Conservation (phyloP, 1,140 invertebrate genomes). For the Phthorimaea operculella region DNA sequence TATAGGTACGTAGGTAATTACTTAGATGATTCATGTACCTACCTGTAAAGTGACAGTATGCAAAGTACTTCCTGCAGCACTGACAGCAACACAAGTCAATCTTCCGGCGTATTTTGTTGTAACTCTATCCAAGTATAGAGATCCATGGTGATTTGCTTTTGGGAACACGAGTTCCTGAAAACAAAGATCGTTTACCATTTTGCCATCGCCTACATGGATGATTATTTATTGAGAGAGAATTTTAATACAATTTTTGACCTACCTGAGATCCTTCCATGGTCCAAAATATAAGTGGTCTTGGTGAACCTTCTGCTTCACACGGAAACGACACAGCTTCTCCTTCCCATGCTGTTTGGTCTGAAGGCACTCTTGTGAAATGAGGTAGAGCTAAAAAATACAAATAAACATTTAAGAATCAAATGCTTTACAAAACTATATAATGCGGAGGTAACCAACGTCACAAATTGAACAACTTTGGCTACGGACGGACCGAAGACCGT, state of each 20-base stretch:
- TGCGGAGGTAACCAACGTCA: neutral
- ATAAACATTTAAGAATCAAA: too few relatives aligned
- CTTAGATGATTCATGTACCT: too few relatives aligned
- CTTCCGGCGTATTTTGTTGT: slow-evolving; percentile 49
- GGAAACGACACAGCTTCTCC: slow-evolving; percentile 87
- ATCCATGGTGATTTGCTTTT: slow-evolving; percentile 43
- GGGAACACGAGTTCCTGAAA: slow-evolving; percentile 53
- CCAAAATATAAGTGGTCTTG: slow-evolving; percentile 90
- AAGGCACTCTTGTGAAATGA: slow-evolving; percentile 85
- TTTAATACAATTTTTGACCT: neutral
- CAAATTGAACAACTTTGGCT: neutral
- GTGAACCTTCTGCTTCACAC: slow-evolving; percentile 91
- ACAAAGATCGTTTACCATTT: neutral
- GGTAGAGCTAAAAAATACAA: slow-evolving; percentile 79
- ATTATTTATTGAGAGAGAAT: neutral
- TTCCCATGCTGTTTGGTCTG: slow-evolving; percentile 83
- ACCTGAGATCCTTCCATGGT: slow-evolving; percentile 77
- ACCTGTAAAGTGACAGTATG: slow-evolving; percentile 58
- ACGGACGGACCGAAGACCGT: too few relatives aligned
- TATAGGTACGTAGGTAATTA: too few relatives aligned
- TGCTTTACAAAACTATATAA: slow-evolving; percentile 7
- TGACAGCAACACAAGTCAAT: slow-evolving; percentile 56
- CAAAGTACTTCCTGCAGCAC: slow-evolving; percentile 54
- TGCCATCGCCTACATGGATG: neutral
- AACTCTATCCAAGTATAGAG: slow-evolving; percentile 53